Conservation (phyloP, 2,797 vertebrate genomes). For the Iguana delicatissima region DNA sequence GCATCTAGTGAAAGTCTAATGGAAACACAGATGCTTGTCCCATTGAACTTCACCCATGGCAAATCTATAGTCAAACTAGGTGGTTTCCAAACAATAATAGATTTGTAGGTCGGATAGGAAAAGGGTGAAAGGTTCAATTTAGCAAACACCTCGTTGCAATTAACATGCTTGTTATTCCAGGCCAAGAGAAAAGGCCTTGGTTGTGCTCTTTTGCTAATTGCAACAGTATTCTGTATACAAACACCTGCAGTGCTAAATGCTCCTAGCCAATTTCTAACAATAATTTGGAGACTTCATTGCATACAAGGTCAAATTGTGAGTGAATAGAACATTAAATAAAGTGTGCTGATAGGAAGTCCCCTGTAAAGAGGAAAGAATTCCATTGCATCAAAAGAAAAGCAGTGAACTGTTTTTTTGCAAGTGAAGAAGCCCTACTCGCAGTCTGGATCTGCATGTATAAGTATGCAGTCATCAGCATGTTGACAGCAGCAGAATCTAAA, state of each 20-base stretch:
- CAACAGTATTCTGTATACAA: not conserved
- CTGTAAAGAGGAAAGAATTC: slow-evolving; percentile 18
- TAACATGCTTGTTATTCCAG: slow-evolving; percentile 23
- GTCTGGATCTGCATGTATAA: slow-evolving; percentile 35
- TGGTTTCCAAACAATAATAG: not conserved
- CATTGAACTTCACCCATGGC: not conserved
- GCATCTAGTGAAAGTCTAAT: not conserved
- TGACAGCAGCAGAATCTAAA: slow-evolving; percentile 5
- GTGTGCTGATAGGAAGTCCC: slow-evolving; percentile 57
- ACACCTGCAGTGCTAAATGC: slow-evolving; percentile 40
- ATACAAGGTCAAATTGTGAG: slow-evolving; percentile 21
- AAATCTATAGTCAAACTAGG: not conserved
- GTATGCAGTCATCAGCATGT: slow-evolving; percentile 26
- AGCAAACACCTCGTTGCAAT: not conserved
- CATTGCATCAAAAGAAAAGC: slow-evolving; percentile 35
- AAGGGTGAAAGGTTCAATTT: not conserved
- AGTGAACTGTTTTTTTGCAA: slow-evolving; percentile 9
- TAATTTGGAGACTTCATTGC: slow-evolving; percentile 36
- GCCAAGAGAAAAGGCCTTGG: not conserved
- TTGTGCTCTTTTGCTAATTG: slow-evolving; percentile 33
- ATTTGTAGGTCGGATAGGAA: slow-evolving; percentile 27
- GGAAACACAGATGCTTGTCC: not conserved
- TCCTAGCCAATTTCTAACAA: slow-evolving; percentile 44
- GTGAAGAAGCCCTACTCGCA: not conserved
- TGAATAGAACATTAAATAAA: slow-evolving; percentile 45